Conservation (phyloP, 2,888 invertebrate species). For the Drosophila aldrichi region DNA sequence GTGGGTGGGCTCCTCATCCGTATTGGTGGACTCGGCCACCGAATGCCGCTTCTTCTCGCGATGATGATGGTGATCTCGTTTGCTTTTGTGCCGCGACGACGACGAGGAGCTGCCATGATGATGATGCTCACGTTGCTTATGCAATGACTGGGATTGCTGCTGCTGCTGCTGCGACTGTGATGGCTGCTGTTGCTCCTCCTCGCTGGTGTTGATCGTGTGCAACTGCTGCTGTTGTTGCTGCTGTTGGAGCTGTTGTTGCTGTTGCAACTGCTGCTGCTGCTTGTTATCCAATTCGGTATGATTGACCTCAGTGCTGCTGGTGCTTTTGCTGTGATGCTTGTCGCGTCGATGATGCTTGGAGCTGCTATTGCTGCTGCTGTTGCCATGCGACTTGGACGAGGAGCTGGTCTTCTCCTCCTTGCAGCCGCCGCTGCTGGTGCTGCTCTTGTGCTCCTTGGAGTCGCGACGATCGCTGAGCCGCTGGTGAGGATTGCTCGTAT, state of each 20-base stretch:
- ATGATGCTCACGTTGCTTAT: slow-evolving; percentile 67
- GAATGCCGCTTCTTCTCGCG: slow-evolving; percentile 84
- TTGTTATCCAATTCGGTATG: slow-evolving; percentile 34
- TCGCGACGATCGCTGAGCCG: slow-evolving; percentile 71
- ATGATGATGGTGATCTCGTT: slow-evolving; percentile 83
- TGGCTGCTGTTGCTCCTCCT: slow-evolving; percentile 61
- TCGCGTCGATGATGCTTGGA: slow-evolving; percentile 73
- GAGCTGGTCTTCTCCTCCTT: slow-evolving; percentile 55
- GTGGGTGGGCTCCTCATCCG: slow-evolving; percentile 76
- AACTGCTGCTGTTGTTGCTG: slow-evolving; percentile 19
- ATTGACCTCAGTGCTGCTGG: slow-evolving; percentile 39
- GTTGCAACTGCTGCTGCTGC: slow-evolving; percentile 20
- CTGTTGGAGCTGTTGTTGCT: neutral
- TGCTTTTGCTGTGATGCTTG: slow-evolving; percentile 82
- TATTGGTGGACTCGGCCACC: slow-evolving; percentile 70
- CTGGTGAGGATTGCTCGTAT: slow-evolving; percentile 54
- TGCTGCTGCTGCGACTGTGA: slow-evolving; percentile 23
- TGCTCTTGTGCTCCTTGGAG: slow-evolving; percentile 71
- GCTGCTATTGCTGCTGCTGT: slow-evolving; percentile 48
- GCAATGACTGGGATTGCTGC: slow-evolving; percentile 9
- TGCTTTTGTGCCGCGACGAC: slow-evolving; percentile 81
- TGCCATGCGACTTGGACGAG: slow-evolving; percentile 50
- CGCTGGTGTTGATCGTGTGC: slow-evolving; percentile 64
- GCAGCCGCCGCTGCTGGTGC: slow-evolving; percentile 43
- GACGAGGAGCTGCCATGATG: slow-evolving; percentile 68